Percentiles rank a stretch among this genome's conserved stretches.
phyloP scores from a whole-genome alignment of 1,140 invertebrate species.

The Oscheius sp. region DNA sequence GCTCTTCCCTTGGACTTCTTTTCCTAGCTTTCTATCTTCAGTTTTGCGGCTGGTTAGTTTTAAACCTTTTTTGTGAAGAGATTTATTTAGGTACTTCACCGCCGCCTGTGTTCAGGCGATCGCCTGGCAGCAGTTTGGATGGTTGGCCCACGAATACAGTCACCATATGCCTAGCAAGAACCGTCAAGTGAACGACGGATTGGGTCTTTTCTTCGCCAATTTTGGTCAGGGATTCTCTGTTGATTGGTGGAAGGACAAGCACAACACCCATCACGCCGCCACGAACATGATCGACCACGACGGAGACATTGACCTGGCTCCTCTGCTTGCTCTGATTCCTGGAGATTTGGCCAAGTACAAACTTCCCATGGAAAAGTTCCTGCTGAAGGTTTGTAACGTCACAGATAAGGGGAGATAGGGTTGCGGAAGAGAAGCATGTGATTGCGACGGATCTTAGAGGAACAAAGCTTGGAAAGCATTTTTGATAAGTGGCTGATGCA shows the following conservation, averaged over 20 bases:
- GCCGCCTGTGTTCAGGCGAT: constrained; percentile 55
- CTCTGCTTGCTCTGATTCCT: constrained; percentile 54
- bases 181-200: constrained; percentile 43
- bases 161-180: constrained; percentile 59
- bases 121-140: constrained; percentile 58
- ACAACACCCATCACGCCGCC: constrained; percentile 58
- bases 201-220: constrained; percentile 53
- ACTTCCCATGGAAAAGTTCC: constrained; percentile 46
- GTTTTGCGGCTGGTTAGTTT: constrained; percentile 41
- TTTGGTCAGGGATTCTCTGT: constrained; percentile 57
- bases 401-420: background rate
- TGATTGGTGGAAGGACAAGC: constrained; percentile 61
- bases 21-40: constrained; percentile 52
- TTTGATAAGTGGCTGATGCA: background rate
- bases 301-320: constrained; percentile 57
- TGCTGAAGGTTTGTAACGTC: constrained; percentile 45
- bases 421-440: background rate
- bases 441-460: too few species aligned
- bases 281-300: constrained; percentile 60
- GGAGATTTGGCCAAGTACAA: constrained; percentile 54
- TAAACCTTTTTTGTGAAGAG: background rate
- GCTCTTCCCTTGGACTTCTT: constrained; percentile 43
- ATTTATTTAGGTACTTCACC: constrained; percentile 40
- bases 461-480: too few species aligned
- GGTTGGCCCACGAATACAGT: constrained; percentile 58